Conservation (phyloP, 1,140 invertebrate genomes). For the Drosophila subobscura region DNA sequence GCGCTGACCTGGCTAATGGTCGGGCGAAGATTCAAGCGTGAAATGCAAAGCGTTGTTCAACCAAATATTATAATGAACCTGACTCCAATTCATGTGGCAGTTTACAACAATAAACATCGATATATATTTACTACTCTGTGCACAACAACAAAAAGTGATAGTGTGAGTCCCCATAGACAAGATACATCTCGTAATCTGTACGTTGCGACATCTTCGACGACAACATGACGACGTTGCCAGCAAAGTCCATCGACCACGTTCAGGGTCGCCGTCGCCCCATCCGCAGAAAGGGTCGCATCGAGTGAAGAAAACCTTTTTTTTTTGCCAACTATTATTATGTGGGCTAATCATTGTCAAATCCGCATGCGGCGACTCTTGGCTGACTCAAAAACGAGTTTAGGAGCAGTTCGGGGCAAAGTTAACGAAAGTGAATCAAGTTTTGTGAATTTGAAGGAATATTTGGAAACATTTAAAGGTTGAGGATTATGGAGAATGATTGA, state of each 20-base stretch:
- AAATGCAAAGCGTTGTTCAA: constrained; percentile 75
- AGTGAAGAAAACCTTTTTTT: constrained; percentile 59
- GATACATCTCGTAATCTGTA: constrained; percentile 46
- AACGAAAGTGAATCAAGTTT: neutral
- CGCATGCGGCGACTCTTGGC: constrained; percentile 18
- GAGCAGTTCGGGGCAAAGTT: neutral
- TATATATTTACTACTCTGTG: neutral
- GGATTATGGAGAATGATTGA: no score
- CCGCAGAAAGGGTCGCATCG: constrained; percentile 40
- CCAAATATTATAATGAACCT: constrained; percentile 71
- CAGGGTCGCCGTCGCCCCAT: constrained; percentile 70
- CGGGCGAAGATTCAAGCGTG: constrained; percentile 71
- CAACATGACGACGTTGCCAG: neutral
- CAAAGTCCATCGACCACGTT: constrained; percentile 79
- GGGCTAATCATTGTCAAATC: constrained; percentile 50
- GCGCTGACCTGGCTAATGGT: constrained; percentile 62
- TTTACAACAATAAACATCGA: constrained; percentile 29
- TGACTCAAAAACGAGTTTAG: constrained; percentile 11
- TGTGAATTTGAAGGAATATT: neutral
- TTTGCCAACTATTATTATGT: constrained; percentile 53
- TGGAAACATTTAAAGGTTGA: neutral
- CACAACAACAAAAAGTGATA: constrained; percentile 75
- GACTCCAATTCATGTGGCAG: constrained; percentile 55
- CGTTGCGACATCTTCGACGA: constrained; percentile 28
- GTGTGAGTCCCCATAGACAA: constrained; percentile 55